Percentiles rank a stretch among this genome's conserved stretches.
These are phyloP conservation scores for Erpetoichthys calabaricus DNA, from an alignment of 2,797 vertebrate genomes.

Conservation along the genomic window DNA sequence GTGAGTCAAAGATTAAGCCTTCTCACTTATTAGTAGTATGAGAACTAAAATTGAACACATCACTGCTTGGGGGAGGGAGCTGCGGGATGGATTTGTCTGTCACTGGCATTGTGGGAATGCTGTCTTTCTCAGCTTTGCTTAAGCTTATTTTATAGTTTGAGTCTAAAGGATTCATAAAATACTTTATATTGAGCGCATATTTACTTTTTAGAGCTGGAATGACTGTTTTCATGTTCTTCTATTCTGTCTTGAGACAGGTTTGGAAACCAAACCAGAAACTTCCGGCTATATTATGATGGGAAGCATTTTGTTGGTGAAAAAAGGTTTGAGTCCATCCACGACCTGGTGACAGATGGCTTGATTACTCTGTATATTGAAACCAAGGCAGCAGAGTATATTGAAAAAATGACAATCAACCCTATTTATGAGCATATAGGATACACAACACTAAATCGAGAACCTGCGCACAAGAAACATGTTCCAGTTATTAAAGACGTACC, in stretches of 20 bases:
- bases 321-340: slow-evolving; percentile 79
- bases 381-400: slow-evolving; percentile 79
- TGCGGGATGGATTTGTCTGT: no score
- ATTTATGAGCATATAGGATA: slow-evolving; percentile 98
- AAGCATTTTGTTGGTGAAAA: slow-evolving; percentile 97
- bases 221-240: slow-evolving; percentile 19
- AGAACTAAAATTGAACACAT: no score
- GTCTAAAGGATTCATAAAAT: no score
- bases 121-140: no score
- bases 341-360: slow-evolving; percentile 82
- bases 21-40: no score
- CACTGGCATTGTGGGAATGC: no score
- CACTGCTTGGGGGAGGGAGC: no score
- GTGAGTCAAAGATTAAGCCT: no score
- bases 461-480: slow-evolving; percentile 71
- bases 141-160: no score
- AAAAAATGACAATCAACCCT: slow-evolving; percentile 95
- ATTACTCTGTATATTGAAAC: slow-evolving; percentile 84
- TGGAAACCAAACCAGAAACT: slow-evolving; percentile 93
- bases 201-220: no score
- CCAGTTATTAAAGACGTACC: slow-evolving; percentile 63
- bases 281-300: slow-evolving; percentile 95
- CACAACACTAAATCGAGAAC: slow-evolving; percentile 94
- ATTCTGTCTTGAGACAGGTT: slow-evolving; percentile 71
- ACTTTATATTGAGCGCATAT: no score